Conservation (phyloP, 2,797 vertebrate genomes). For the Coranthus polyacanthus region DNA sequence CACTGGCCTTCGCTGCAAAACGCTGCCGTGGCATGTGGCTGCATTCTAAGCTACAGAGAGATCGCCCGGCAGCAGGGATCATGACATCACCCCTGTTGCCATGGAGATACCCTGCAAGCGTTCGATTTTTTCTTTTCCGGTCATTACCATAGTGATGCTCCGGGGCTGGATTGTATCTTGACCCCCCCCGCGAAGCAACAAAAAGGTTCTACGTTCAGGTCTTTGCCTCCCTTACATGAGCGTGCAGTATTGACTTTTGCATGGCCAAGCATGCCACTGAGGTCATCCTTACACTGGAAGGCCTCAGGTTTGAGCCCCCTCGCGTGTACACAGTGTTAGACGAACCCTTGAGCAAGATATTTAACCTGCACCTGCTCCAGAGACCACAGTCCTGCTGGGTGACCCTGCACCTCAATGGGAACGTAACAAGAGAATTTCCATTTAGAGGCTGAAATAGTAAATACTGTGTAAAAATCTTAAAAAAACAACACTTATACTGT, state of each 20-base stretch:
- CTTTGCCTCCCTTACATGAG: conserved; percentile 10
- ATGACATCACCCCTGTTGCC: conserved; percentile 48
- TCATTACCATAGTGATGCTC: conserved; percentile 45
- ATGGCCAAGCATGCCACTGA: neutral
- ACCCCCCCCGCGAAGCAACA: conserved; percentile 29
- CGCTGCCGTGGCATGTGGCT: conserved; percentile 2
- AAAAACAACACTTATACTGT: conserved; percentile 1
- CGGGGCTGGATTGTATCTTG: conserved; percentile 28
- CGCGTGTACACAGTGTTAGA: neutral
- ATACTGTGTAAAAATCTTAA: neutral
- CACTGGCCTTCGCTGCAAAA: conserved; percentile 23
- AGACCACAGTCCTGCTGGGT: conserved; percentile 11
- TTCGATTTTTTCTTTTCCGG: conserved; percentile 30
- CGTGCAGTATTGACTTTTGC: conserved; percentile 28
- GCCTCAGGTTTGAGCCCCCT: conserved; percentile 15
- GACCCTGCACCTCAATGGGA: conserved; percentile 16
- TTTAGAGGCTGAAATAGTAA: conserved; percentile 15
- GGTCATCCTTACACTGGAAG: conserved; percentile 17
- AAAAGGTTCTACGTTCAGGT: conserved; percentile 22
- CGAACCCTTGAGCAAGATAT: conserved; percentile 22
- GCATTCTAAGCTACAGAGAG: conserved; percentile 30
- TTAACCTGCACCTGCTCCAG: conserved; percentile 37
- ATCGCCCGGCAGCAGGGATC: conserved; percentile 34
- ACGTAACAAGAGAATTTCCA: conserved; percentile 8
- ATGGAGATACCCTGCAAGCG: conserved; percentile 37